Evolutionary conservation across 2,888 invertebrate species (phyloP).

Genomic region (Callimorpha dominula): DNA sequence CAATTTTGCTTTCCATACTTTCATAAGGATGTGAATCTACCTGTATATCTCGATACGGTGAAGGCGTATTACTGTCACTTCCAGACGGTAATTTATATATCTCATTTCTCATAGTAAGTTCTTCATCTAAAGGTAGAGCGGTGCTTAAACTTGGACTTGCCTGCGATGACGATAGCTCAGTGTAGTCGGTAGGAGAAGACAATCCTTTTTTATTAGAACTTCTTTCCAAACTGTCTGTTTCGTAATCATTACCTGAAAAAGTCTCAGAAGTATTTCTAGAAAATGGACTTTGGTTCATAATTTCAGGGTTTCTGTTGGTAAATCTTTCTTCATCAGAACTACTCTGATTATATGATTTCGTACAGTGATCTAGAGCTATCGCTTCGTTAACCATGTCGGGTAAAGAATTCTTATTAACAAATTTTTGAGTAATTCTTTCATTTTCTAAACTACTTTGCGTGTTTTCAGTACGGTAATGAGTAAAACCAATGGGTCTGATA

Average conservation of each 20-base stretch:
- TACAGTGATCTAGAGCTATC: constrained; percentile 84
- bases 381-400: constrained; percentile 90
- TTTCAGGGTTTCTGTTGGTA: constrained; percentile 46
- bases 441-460: constrained; percentile 61
- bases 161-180: constrained; percentile 89
- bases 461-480: constrained; percentile 63
- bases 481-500: constrained; percentile 69
- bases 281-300: constrained; percentile 61
- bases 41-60: constrained; percentile 71
- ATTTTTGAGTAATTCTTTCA: constrained; percentile 60
- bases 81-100: constrained; percentile 89
- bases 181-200: constrained; percentile 88
- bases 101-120: constrained; percentile 92
- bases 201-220: constrained; percentile 83
- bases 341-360: constrained; percentile 74
- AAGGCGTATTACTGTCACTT: constrained; percentile 83
- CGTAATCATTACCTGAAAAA: constrained; percentile 88
- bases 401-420: constrained; percentile 73
- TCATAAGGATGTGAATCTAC: constrained; percentile 80
- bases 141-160: constrained; percentile 91
- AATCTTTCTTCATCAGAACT: constrained; percentile 81
- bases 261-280: constrained; percentile 71
- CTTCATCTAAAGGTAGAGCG: constrained; percentile 92
- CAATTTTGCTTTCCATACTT: constrained; percentile 65
- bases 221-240: constrained; percentile 91